Base-by-base conservation (phyloP, 2,888 invertebrate species). In the Diarsia mendica region DNA sequence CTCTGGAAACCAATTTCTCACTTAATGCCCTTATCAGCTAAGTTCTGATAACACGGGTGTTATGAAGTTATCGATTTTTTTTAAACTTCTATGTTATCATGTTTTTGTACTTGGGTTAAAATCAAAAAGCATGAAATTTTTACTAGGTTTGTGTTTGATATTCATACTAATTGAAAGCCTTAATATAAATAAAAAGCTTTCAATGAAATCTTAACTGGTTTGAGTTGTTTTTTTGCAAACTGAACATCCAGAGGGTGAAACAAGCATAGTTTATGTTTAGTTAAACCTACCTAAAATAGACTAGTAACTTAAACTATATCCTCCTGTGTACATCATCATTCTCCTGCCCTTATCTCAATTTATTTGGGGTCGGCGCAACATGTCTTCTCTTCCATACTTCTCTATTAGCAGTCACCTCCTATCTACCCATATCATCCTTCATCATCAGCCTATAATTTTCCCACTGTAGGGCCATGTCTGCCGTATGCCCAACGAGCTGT, bases 1-100 rank as follows among this genome's bases (percentile, higher is more conserved):
- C 51, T 63, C 48, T 13, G 33, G 13, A 49, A 71, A 46, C 23
- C 61, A 75, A 75, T 83, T 75, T 75, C 11, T 2, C 61, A 13
- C 71, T 48, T 51, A 53, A 48, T 68, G 28, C 23, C 1, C 67
- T 83, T 77, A 84, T 84, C 77, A 39, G 51, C 23, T 64, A 20
- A 28, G 33, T 66, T 49, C 48, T 55, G 77, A 83, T 83, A 84
- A 83, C 67, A 39, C 23, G 10, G 8, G 61, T 44, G 33, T 58
- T 39, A n/a, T 13, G 1, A 61, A 70, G 23, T 72, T 60, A 67
- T 71, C 49, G 28, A 3, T 68, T n/a, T 39, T 18, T 51, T 44
- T 65, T 64, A 23, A n/a, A 61, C 28, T 49, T n/a, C 39, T 64
- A 67, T 15, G 44, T 66, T 61, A 72, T 64, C 44, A 23, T 15